These are phyloP conservation scores for Muscidifurax raptorellus DNA, from an alignment of 1,140 invertebrate genomes.

Conservation along the genomic window DNA sequence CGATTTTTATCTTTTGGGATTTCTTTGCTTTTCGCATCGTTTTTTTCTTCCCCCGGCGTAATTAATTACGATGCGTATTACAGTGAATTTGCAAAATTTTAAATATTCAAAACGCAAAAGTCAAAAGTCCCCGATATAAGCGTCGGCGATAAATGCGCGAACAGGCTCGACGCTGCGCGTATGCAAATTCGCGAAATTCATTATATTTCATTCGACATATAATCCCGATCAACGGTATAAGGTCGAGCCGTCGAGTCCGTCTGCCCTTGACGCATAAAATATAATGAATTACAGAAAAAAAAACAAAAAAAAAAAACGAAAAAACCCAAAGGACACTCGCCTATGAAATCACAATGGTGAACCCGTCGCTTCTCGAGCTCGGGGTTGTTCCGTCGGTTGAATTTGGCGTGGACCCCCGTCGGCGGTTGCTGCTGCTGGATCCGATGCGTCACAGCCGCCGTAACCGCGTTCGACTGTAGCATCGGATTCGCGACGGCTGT, in stretches of 20 bases:
- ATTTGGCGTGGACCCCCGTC: conserved; percentile 79
- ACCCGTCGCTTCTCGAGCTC: conserved; percentile 95
- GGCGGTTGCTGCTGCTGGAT: conserved; percentile 78
- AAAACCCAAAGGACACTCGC: conserved; percentile 77
- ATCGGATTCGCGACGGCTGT: conserved; percentile 78
- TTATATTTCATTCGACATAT: no score
- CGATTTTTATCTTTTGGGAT: background rate
- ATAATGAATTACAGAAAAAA: background rate
- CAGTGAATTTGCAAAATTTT: background rate
- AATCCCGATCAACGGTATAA: no score
- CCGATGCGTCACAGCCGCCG: conserved; percentile 78
- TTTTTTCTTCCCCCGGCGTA: background rate
- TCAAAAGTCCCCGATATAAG: no score
- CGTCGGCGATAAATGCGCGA: no score
- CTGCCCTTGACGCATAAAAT: no score
- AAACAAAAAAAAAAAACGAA: background rate
- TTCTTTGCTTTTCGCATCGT: background rate
- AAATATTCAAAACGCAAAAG: background rate
- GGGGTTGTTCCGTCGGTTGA: conserved; percentile 96
- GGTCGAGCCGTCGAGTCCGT: no score
- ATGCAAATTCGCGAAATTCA: no score
- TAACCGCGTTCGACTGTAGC: conserved; percentile 87
- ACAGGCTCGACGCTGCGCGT: no score
- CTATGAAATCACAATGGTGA: conserved; percentile 96
- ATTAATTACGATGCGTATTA: background rate